Percentiles rank a stretch among this genome's conserved stretches.
phyloP scores from a whole-genome alignment of 92 coral and sea anemone genomes.

The Diadumene lineata region DNA sequence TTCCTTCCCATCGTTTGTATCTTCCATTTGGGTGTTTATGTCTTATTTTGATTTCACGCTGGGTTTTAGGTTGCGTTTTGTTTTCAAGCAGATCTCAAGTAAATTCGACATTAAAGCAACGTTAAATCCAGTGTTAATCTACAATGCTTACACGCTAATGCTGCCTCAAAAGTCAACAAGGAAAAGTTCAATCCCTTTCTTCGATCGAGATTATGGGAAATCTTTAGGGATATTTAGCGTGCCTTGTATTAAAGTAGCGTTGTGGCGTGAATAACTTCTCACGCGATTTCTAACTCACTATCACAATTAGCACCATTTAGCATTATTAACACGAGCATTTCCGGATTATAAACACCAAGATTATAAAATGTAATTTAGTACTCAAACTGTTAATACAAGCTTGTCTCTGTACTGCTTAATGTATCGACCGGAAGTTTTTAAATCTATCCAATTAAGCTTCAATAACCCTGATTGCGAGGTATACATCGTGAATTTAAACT shows the following conservation, averaged over 20 bases:
- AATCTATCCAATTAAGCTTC: constrained; percentile 14
- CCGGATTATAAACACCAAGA: constrained; percentile 24
- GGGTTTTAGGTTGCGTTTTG: neutral
- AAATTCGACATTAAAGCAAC: neutral
- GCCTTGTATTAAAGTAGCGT: constrained; percentile 17
- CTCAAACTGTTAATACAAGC: neutral
- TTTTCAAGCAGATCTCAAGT: neutral
- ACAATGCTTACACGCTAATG: neutral
- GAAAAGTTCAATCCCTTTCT: neutral
- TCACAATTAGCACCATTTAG: constrained; percentile 36
- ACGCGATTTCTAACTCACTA: constrained; percentile 17
- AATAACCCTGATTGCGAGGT: neutral
- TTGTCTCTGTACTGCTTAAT: neutral
- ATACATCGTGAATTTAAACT: neutral
- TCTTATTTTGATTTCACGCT: neutral
- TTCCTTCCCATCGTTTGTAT: neutral
- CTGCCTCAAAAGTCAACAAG: no score
- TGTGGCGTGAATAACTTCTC: neutral
- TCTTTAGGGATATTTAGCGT: neutral
- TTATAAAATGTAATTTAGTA: neutral
- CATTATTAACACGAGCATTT: constrained; percentile 14
- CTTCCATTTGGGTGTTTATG: neutral
- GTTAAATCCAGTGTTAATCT: neutral
- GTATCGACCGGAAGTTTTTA: constrained; percentile 17
- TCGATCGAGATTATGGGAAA: neutral